Evolutionary conservation across 2,113 vertebrate species (phyloP).

Genomic region (Phylloscopus trochilus): DNA sequence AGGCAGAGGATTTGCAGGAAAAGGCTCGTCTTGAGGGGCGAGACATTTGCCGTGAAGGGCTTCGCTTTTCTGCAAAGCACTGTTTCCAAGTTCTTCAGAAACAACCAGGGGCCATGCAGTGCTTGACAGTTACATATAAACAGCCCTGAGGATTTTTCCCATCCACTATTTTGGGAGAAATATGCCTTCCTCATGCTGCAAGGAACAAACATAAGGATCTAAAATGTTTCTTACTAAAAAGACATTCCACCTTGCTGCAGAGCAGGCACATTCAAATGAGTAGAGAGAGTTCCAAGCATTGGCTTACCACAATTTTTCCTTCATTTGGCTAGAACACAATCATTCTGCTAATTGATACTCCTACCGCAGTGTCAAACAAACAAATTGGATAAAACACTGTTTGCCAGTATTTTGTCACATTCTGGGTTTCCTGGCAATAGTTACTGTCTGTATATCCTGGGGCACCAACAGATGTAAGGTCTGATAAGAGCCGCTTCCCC

Average conservation of each 20-base stretch:
- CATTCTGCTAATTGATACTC: not conserved
- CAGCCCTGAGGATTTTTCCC: not conserved
- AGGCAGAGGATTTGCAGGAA: not conserved
- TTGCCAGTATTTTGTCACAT: conserved; percentile 28
- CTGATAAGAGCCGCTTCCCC: not conserved
- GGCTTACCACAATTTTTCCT: not conserved
- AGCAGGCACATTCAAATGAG: not conserved
- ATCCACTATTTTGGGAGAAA: not conserved
- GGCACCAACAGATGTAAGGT: conserved; percentile 18
- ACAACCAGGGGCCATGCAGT: not conserved
- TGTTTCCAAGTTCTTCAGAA: not conserved
- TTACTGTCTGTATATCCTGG: not conserved
- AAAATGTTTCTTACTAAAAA: not conserved
- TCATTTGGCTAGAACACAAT: not conserved
- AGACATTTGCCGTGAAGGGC: not conserved
- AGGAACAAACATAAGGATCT: not conserved
- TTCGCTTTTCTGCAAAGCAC: not conserved
- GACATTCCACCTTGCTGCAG: not conserved
- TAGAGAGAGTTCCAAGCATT: not conserved
- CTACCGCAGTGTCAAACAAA: conserved; percentile 5
- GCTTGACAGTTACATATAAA: not conserved
- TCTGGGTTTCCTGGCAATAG: not conserved
- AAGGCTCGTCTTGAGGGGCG: accelerated
- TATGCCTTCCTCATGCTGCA: not conserved
- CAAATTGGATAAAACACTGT: not conserved